Conservation (phyloP, 1,140 invertebrate species). For the Drosophila azteca region DNA sequence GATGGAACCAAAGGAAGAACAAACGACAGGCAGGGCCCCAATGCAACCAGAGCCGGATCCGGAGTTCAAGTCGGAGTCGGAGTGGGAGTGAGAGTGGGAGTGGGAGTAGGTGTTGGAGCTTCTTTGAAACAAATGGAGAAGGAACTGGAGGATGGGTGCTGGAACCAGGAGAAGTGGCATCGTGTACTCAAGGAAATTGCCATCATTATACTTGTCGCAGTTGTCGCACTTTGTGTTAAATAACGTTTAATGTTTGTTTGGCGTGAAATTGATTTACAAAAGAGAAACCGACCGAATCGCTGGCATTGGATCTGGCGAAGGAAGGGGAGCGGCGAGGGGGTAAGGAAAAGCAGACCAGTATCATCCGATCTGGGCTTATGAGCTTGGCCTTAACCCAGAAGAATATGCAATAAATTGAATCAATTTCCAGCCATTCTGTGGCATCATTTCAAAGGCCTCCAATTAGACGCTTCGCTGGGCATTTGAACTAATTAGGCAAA, state of each 20-base stretch:
- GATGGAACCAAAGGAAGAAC: constrained; percentile 33
- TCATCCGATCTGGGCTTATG: constrained; percentile 2
- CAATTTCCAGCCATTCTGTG: constrained; percentile 15
- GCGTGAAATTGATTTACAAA: constrained; percentile 76
- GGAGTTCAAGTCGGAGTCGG: neutral
- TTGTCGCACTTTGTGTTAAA: constrained; percentile 72
- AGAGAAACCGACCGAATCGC: constrained; percentile 1
- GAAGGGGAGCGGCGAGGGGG: no score
- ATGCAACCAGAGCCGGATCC: neutral
- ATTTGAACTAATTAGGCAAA: constrained; percentile 68
- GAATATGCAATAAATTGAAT: constrained; percentile 27
- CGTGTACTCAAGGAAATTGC: constrained; percentile 80
- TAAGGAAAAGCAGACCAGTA: neutral
- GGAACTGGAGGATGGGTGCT: neutral
- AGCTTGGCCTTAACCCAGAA: constrained; percentile 1
- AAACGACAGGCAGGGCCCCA: constrained; percentile 2
- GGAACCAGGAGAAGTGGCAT: constrained; percentile 28
- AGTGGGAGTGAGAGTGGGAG: neutral
- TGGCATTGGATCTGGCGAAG: neutral
- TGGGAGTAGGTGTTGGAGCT: constrained; percentile 1
- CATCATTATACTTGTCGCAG: constrained; percentile 74
- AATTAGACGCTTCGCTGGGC: constrained; percentile 55
- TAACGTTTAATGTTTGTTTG: constrained; percentile 79
- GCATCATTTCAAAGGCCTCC: constrained; percentile 24
- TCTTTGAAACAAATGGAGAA: constrained; percentile 37